Conservation (phyloP, 2,888 invertebrate species). For the Caenorhabditis macrosperma region DNA sequence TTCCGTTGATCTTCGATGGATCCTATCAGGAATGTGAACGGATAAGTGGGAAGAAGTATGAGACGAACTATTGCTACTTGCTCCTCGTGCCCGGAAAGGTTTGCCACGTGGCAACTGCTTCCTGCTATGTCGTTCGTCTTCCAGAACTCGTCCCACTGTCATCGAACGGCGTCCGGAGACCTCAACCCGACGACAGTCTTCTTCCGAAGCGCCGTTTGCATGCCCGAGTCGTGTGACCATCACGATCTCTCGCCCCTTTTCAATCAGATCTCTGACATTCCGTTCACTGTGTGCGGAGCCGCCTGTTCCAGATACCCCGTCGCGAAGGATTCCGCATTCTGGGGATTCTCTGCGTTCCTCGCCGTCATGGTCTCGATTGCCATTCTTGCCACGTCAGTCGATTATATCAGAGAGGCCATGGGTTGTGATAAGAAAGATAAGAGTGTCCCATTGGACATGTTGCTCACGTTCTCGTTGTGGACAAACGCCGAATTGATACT, state of each 20-base stretch:
- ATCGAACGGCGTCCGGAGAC: neutral
- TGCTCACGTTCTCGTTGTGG: constrained; percentile 58
- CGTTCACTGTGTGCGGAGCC: constrained; percentile 34
- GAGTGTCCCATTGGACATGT: neutral
- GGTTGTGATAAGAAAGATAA: neutral
- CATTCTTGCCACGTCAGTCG: constrained; percentile 18
- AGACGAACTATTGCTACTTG: constrained; percentile 53
- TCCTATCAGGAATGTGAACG: constrained; percentile 47
- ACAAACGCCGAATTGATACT: constrained; percentile 45
- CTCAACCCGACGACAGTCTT: constrained; percentile 8
- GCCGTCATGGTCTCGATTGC: constrained; percentile 18
- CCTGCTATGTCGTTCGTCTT: neutral
- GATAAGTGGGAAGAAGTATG: constrained; percentile 31
- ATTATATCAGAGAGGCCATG: constrained; percentile 10
- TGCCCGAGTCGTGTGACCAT: constrained; percentile 45
- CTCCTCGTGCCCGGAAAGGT: constrained; percentile 27
- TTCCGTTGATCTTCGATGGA: constrained; percentile 39
- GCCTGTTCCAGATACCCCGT: constrained; percentile 32
- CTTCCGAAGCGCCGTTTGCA: constrained; percentile 50
- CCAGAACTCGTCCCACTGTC: constrained; percentile 15
- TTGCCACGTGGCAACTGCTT: neutral
- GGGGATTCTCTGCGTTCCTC: constrained; percentile 41
- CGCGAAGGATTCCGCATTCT: constrained; percentile 39
- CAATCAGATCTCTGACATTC: constrained; percentile 17
- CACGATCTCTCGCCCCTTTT: constrained; percentile 25